Conservation (phyloP, 1,140 invertebrate species). For the Epicauta chinensis region DNA sequence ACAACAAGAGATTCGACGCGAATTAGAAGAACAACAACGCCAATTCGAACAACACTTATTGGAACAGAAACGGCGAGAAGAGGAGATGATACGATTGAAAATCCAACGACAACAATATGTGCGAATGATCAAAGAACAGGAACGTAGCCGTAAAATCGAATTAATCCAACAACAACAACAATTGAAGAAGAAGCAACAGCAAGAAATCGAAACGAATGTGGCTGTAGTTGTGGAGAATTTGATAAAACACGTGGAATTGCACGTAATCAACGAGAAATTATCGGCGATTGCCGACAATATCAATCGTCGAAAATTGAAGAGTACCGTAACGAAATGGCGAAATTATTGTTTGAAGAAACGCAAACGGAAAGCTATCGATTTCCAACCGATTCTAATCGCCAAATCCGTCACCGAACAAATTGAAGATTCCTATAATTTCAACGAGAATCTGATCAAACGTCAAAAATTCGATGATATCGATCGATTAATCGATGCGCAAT, state of each 20-base stretch:
- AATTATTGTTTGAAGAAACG: constrained; percentile 39
- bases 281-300: constrained; percentile 41
- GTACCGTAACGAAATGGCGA: constrained; percentile 47
- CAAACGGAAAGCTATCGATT: constrained; percentile 48
- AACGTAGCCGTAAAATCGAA: constrained; percentile 24
- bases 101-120: constrained; percentile 9
- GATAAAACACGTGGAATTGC: too few species aligned
- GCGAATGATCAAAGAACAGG: constrained; percentile 21
- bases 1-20: constrained; percentile 84
- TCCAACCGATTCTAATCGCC: constrained; percentile 45
- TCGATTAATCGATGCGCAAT: too few species aligned
- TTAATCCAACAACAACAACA: too few species aligned
- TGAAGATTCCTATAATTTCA: too few species aligned
- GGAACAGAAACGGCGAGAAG: constrained; percentile 19
- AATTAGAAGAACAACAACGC: constrained; percentile 50
- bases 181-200: too few species aligned
- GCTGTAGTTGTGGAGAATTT: too few species aligned
- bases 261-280: constrained; percentile 39
- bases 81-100: constrained; percentile 9
- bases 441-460: too few species aligned
- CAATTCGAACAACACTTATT: constrained; percentile 40
- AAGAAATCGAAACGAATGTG: too few species aligned
- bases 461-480: too few species aligned
- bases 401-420: too few species aligned
- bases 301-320: constrained; percentile 44